These are phyloP conservation scores for Riparia riparia DNA, from an alignment of 2,113 vertebrate species.

Conservation along the genomic window DNA sequence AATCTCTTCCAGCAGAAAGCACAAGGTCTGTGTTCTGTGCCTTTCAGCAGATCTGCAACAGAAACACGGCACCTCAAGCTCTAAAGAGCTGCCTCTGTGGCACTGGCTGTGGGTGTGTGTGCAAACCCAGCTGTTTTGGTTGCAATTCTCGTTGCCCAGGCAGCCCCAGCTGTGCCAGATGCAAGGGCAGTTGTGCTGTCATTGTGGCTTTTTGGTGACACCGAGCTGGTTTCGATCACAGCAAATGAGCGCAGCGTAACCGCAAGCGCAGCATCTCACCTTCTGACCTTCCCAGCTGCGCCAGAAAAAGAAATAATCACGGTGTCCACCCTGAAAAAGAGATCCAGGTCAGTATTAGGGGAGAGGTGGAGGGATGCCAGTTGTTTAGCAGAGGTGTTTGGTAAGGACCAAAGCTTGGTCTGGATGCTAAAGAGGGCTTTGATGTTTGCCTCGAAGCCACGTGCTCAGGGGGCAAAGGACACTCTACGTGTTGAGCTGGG, in stretches of 20 bases:
- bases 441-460: background rate
- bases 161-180: background rate
- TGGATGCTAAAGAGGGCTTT: background rate
- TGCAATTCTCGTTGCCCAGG: background rate
- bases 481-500: accelerated
- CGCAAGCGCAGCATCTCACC: background rate
- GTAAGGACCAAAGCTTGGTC: background rate
- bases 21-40: background rate
- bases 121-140: background rate
- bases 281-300: background rate
- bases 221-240: background rate
- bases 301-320: slow-evolving; percentile 22
- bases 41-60: background rate
- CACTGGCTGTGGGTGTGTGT: background rate
- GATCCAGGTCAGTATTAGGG: background rate
- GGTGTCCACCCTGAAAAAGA: slow-evolving; percentile 24
- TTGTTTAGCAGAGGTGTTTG: background rate
- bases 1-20: background rate
- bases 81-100: background rate
- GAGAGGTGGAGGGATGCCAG: background rate
- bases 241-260: background rate
- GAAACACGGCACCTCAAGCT: background rate
- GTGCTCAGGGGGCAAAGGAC: background rate
- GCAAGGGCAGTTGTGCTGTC: background rate
- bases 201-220: background rate